Conservation (phyloP, 2,113 vertebrate genomes). For the Cardinalis cardinalis region DNA sequence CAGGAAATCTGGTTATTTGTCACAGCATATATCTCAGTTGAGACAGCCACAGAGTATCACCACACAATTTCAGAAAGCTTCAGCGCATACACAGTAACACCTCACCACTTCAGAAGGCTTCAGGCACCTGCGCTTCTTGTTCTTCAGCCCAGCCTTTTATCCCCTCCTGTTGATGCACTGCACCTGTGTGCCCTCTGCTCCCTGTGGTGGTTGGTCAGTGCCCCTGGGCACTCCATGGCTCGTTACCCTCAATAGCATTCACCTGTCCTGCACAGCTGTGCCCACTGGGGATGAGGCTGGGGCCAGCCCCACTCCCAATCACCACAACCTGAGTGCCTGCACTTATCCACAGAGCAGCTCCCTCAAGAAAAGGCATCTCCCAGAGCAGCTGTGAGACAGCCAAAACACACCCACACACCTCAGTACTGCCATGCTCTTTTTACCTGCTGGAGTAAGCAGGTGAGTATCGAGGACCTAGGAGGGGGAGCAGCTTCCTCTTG, state of each 20-base stretch:
- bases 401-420: neutral
- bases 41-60: neutral
- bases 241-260: too few relatives aligned
- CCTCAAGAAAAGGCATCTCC: neutral
- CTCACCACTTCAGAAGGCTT: neutral
- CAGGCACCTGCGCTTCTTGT: neutral
- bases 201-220: too few relatives aligned
- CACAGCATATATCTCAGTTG: too few relatives aligned
- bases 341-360: neutral
- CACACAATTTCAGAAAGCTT: neutral
- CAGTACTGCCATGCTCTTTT: neutral
- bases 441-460: neutral
- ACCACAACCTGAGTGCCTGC: neutral
- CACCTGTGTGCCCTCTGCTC: too few relatives aligned
- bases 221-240: too few relatives aligned
- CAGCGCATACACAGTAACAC: neutral
- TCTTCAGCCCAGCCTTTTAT: neutral
- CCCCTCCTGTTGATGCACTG: too few relatives aligned
- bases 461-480: neutral
- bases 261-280: too few relatives aligned
- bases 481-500: neutral
- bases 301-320: too few relatives aligned
- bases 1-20: neutral
- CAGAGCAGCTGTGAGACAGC: neutral
- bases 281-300: too few relatives aligned